These are phyloP conservation scores for Antennarius maculatus DNA, from an alignment of 2,797 vertebrate genomes.

Conservation along the genomic window DNA sequence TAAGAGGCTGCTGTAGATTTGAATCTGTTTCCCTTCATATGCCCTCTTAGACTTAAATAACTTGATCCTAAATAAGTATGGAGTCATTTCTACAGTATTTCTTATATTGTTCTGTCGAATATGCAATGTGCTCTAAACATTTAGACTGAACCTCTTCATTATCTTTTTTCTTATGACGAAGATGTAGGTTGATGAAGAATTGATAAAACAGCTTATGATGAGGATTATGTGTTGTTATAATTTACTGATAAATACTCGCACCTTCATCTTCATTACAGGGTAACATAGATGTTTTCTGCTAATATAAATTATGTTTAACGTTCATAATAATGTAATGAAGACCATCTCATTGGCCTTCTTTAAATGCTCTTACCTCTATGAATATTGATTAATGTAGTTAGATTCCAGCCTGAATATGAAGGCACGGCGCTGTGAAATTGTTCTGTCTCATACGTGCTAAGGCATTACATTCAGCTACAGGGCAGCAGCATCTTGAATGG, in stretches of 20 bases:
- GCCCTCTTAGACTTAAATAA: background rate
- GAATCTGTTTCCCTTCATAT: background rate
- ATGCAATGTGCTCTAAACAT: slow-evolving; percentile 15
- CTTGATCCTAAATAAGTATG: slow-evolving; percentile 2
- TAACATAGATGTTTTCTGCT: background rate
- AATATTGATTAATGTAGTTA: slow-evolving; percentile 17
- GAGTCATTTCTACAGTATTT: slow-evolving; percentile 11
- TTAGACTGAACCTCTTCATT: background rate
- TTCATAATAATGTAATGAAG: background rate
- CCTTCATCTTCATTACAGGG: too few relatives aligned
- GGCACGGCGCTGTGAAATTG: slow-evolving; percentile 35
- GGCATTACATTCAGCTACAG: slow-evolving; percentile 91
- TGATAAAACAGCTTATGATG: background rate
- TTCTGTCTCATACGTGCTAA: slow-evolving; percentile 90
- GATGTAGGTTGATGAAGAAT: too few relatives aligned
- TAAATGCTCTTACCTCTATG: slow-evolving; percentile 4
- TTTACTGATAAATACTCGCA: background rate
- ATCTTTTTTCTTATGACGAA: background rate
- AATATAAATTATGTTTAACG: background rate
- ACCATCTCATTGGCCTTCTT: slow-evolving; percentile 6
- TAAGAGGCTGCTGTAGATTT: background rate
- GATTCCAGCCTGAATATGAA: slow-evolving; percentile 1
- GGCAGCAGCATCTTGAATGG: slow-evolving; percentile 90
- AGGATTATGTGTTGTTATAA: background rate
- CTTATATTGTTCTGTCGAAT: slow-evolving; percentile 34